Conservation (phyloP, 2,888 invertebrate species). For the Acanthopleura granulata region DNA sequence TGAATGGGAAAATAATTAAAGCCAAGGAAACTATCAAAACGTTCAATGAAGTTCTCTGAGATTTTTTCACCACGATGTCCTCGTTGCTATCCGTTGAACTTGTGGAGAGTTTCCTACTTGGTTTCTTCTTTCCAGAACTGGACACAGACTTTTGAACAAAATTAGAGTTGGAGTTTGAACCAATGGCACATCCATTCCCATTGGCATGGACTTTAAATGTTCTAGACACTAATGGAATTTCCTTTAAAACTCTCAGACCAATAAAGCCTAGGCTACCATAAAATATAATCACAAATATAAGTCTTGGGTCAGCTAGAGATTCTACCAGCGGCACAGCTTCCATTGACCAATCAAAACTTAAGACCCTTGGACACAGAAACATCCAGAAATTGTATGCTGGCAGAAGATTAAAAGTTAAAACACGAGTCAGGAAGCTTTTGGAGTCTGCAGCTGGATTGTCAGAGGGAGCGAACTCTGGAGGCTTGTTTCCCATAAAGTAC, state of each 20-base stretch:
- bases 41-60: slow-evolving; percentile 28
- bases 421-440: slow-evolving; percentile 82
- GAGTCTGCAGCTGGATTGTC: slow-evolving; percentile 97
- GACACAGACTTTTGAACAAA: not conserved
- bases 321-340: slow-evolving; percentile 91
- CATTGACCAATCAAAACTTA: slow-evolving; percentile 99
- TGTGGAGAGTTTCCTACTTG: slow-evolving; percentile 30
- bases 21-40: slow-evolving; percentile 71
- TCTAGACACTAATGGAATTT: slow-evolving; percentile 25
- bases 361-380: slow-evolving; percentile 85
- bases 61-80: slow-evolving; percentile 12
- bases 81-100: slow-evolving; percentile 47
- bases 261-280: slow-evolving; percentile 73
- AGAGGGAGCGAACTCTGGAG: slow-evolving; percentile 90
- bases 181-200: slow-evolving; percentile 41
- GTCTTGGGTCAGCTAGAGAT: slow-evolving; percentile 83
- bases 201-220: slow-evolving; percentile 34
- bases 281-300: slow-evolving; percentile 81
- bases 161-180: not conserved
- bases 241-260: slow-evolving; percentile 40
- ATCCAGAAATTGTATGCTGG: slow-evolving; percentile 92
- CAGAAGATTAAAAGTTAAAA: slow-evolving; percentile 91
- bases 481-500: slow-evolving; percentile 78
- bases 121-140: slow-evolving; percentile 6
- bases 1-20: slow-evolving; percentile 90